A percentile compares a stretch with the other conserved stretches of the same genome.
Evolutionary conservation across 2,888 invertebrate genomes (phyloP).

Genomic region (Drosophila algonquin): DNA sequence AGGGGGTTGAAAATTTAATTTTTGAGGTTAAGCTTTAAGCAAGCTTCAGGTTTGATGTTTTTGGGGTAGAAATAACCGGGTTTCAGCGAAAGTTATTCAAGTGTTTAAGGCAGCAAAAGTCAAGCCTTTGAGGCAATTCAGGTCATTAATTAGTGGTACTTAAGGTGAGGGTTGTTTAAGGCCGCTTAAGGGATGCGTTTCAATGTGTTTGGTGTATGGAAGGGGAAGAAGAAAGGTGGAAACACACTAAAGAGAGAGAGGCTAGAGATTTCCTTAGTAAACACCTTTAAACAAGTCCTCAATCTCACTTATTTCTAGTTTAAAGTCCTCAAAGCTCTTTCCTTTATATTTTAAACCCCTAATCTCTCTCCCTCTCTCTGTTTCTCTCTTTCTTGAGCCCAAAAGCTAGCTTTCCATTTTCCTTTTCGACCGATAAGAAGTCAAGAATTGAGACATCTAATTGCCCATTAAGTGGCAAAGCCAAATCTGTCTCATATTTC

Average conservation of each 20-base stretch:
- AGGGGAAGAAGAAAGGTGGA: neutral
- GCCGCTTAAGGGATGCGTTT: neutral
- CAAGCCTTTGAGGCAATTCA: neutral
- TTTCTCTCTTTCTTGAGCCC: neutral
- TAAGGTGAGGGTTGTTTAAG: neutral
- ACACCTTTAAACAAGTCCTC: neutral
- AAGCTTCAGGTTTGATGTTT: neutral
- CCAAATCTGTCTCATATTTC: constrained; percentile 15
- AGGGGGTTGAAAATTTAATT: constrained; percentile 6
- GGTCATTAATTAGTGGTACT: neutral
- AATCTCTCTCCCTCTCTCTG: neutral
- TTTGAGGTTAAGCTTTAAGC: neutral
- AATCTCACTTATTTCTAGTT: neutral
- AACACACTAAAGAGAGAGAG: too few relatives aligned
- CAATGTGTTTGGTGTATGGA: neutral
- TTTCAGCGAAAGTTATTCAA: neutral
- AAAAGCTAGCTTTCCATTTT: constrained; percentile 9
- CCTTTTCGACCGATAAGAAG: constrained; percentile 15
- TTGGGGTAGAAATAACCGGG: neutral
- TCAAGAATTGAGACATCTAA: constrained; percentile 16
- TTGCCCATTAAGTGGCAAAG: constrained; percentile 17
- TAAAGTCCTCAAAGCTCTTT: neutral
- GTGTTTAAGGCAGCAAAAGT: neutral
- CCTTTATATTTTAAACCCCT: too few relatives aligned
- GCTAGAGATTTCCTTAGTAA: neutral